Base-by-base conservation (phyloP, 2,113 vertebrate genomes). In the Elachura formosa region DNA sequence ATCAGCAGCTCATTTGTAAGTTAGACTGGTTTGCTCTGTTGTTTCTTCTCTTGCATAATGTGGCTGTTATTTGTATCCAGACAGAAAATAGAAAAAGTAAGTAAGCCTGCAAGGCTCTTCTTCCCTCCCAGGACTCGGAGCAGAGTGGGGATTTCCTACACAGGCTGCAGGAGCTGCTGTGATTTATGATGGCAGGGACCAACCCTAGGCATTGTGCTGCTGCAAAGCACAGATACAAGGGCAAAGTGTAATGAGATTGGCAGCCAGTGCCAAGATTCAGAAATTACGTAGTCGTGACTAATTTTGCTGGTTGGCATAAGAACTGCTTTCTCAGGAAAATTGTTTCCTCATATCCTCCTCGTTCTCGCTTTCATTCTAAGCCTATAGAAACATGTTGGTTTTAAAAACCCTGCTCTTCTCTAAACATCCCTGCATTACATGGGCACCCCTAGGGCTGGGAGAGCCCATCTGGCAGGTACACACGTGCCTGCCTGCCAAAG, bases 381-480 rank as follows among this genome's bases (percentile, higher is more conserved):
- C 49, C 54, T 49, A 4, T 12, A n/a, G 36, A 25, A 87, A 61
- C 1, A 12, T 2, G 2, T 5, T 2, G 1, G 10, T 24, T 72
- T 22, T 22, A 29, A 56, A 87, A 76, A 48, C 45, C 33, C 76
- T 40, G 18, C 38, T 16, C 14, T n/a, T 69, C 24, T 58, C 26
- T 79, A 55, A 28, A 5, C 11, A n/a, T n/a, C 10, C 9, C 14
- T 21, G 1, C 0, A 0, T 45, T 36, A 21, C 5, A 0, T 16
- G 46, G 54, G 25, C 63, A 52, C 6, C 28, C 14, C n/a, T 13
- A 7, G 45, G 33, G 18, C 33, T 81, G 68, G 51, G n/a, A 10
- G n/a, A 54, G 43, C 52, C 34, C 3, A 1, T 9, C 63, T 82
- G 41, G 40, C 55, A 52, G 43, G 22, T 4, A 52, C 55, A 6